Percentiles rank a stretch among this genome's conserved stretches.
phyloP scores from a whole-genome alignment of 1,140 invertebrate species.

The Lamellibrachia luymesi region DNA sequence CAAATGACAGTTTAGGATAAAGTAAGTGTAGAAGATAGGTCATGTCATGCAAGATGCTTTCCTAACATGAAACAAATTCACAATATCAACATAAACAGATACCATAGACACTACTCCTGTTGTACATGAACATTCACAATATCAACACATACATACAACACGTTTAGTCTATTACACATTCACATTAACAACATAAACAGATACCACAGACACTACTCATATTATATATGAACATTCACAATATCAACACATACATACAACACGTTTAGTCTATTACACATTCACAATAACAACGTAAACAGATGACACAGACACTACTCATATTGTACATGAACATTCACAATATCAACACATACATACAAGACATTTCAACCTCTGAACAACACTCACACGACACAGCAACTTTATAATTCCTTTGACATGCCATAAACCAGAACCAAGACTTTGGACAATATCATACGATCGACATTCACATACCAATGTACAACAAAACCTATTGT shows the following conservation, averaged over 20 bases:
- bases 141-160: too few relatives aligned
- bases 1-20: background rate
- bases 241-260: too few relatives aligned
- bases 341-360: background rate
- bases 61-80: too few relatives aligned
- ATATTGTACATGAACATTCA: background rate
- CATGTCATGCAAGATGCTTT: background rate
- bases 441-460: background rate
- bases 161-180: background rate
- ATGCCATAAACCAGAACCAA: background rate
- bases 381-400: background rate
- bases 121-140: too few relatives aligned
- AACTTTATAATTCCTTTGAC: background rate
- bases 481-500: background rate
- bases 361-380: background rate
- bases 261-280: background rate
- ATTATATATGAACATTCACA: too few relatives aligned
- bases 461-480: background rate
- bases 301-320: background rate
- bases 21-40: background rate
- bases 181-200: too few relatives aligned
- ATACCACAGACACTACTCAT: too few relatives aligned
- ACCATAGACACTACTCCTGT: too few relatives aligned
- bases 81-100: too few relatives aligned
- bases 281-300: background rate